These are phyloP conservation scores for Zaprionus capensis DNA, from an alignment of 1,140 invertebrate genomes.

Conservation along the genomic window DNA sequence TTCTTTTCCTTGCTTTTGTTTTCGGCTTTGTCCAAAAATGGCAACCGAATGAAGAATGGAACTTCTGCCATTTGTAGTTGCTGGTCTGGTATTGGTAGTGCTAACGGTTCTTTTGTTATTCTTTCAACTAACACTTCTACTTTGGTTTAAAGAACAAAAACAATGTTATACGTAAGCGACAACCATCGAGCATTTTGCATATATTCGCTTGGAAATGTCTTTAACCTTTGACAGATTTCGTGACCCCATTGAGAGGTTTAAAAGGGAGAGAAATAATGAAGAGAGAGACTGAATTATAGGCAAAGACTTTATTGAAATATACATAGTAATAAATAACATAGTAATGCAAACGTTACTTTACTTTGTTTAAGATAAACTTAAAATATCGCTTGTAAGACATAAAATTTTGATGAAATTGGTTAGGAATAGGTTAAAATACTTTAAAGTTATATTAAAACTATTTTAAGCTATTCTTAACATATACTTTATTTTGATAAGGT, in stretches of 20 bases:
- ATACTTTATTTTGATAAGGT: neutral
- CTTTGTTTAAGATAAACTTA: neutral
- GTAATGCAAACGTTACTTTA: no score
- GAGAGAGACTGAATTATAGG: neutral
- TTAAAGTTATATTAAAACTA: no score
- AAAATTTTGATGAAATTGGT: neutral
- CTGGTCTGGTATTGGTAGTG: neutral
- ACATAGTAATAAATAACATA: no score
- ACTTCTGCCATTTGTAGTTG: constrained; percentile 2
- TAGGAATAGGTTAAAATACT: neutral
- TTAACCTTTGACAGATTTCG: constrained; percentile 10
- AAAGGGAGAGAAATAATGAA: neutral
- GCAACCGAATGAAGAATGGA: constrained; percentile 19
- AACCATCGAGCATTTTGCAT: constrained; percentile 7
- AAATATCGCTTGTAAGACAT: neutral
- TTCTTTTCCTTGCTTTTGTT: constrained; percentile 7
- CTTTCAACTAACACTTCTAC: constrained; percentile 15
- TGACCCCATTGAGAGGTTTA: neutral
- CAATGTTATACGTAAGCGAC: neutral
- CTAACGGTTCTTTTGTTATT: constrained; percentile 25
- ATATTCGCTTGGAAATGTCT: constrained; percentile 7
- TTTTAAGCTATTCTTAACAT: no score
- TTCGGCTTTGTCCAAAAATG: constrained; percentile 19
- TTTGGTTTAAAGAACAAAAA: constrained; percentile 8
- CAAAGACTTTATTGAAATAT: neutral